Percentiles rank a stretch among this genome's conserved stretches.
Conservation (phyloP, 1,140 invertebrate species). For the Phortica variegata region DNA sequence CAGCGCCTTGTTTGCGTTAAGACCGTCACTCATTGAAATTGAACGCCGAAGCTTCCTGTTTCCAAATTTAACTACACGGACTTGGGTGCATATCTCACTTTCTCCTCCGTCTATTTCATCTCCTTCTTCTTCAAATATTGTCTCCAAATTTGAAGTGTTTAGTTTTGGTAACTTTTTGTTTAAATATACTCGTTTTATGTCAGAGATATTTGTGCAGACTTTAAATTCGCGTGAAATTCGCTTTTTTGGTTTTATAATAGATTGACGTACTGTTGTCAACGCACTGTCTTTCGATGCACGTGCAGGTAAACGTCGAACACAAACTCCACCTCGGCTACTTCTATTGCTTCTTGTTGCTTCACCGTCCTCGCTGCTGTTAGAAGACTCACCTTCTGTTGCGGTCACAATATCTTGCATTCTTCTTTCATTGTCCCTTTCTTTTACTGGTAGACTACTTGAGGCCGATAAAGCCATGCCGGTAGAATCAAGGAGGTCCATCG, state of each 20-base stretch:
- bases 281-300: constrained; percentile 42
- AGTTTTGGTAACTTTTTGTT: constrained; percentile 39
- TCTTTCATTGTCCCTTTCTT: too few relatives aligned
- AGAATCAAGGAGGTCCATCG: too few relatives aligned
- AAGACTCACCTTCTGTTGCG: constrained; percentile 6
- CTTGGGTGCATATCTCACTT: constrained; percentile 30
- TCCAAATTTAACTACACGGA: constrained; percentile 40
- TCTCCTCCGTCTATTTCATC: constrained; percentile 36
- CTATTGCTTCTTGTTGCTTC: background rate
- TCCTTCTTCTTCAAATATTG: constrained; percentile 48
- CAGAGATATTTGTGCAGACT: constrained; percentile 29
- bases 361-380: constrained; percentile 4
- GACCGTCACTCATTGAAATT: constrained; percentile 44
- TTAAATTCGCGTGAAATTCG: constrained; percentile 33
- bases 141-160: constrained; percentile 42
- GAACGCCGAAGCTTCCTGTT: constrained; percentile 32
- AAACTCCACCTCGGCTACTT: constrained; percentile 25
- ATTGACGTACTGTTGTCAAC: too few relatives aligned
- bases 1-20: constrained; percentile 41
- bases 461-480: too few relatives aligned
- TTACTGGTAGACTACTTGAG: too few relatives aligned
- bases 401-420: constrained; percentile 20
- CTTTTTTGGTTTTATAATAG: constrained; percentile 36
- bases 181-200: constrained; percentile 50
- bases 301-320: constrained; percentile 35